These are phyloP conservation scores for Athalia circularis DNA, from an alignment of 2,888 invertebrate species.

Conservation along the genomic window DNA sequence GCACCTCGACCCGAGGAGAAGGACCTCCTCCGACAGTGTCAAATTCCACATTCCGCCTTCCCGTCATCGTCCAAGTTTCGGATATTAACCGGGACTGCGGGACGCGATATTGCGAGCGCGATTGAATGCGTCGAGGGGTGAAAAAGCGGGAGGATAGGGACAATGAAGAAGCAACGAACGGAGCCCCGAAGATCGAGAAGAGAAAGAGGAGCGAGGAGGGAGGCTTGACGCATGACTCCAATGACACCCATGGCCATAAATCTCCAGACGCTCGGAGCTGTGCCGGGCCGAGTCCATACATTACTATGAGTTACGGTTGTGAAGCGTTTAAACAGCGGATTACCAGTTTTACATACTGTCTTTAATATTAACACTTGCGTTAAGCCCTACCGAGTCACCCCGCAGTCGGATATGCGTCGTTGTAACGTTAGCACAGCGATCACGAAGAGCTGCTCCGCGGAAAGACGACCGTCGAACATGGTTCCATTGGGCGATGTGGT, in stretches of 20 bases:
- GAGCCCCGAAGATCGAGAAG: conserved; percentile 9
- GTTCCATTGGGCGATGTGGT: conserved; percentile 2
- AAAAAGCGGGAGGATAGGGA: conserved; percentile 40
- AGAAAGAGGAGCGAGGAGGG: conserved; percentile 17
- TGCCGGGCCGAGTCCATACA: conserved; percentile 67
- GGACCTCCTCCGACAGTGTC: background rate
- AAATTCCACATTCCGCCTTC: conserved; percentile 6
- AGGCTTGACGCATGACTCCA: conserved; percentile 69
- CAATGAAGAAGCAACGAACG: conserved; percentile 42
- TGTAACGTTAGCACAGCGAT: background rate
- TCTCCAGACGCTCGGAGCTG: conserved; percentile 65
- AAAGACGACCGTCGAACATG: conserved; percentile 3
- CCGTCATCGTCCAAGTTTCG: background rate
- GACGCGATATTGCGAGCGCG: background rate
- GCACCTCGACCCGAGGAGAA: background rate
- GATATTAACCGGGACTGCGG: background rate
- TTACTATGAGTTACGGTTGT: conserved; percentile 72
- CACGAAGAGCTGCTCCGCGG: conserved; percentile 2
- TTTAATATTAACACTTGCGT: conserved; percentile 69
- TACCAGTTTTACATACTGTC: conserved; percentile 71
- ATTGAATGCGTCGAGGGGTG: conserved; percentile 44
- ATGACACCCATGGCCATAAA: conserved; percentile 72
- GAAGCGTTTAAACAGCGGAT: conserved; percentile 73
- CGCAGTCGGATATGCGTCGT: background rate
- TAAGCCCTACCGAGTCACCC: conserved; percentile 50